phyloP scores from a whole-genome alignment of 2,888 invertebrate species.

The Cephus pygmeus region DNA sequence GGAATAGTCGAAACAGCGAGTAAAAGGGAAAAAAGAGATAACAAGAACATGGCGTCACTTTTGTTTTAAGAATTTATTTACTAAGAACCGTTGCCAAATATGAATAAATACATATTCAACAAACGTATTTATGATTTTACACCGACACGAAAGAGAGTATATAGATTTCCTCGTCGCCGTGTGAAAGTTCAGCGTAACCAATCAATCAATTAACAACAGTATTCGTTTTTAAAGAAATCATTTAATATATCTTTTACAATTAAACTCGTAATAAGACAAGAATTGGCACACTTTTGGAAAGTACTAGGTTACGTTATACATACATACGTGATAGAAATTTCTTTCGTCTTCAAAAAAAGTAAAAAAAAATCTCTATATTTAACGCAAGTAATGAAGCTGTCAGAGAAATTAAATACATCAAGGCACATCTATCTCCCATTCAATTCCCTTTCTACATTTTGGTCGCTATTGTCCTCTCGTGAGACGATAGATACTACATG shows the following conservation, averaged over 20 bases:
- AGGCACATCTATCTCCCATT: slow-evolving; percentile 38
- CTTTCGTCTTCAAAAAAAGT: background rate
- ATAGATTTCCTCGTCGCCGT: background rate
- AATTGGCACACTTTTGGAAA: slow-evolving; percentile 13
- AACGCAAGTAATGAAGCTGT: slow-evolving; percentile 24
- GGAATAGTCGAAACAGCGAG: no score
- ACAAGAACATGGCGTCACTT: background rate
- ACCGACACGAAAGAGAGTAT: background rate
- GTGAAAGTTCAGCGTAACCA: no score
- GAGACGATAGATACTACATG: background rate
- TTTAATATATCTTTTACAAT: background rate
- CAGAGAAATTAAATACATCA: slow-evolving; percentile 47
- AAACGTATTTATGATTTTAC: background rate
- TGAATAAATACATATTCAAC: slow-evolving; percentile 39
- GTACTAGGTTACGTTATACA: background rate
- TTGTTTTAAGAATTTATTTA: slow-evolving; percentile 31
- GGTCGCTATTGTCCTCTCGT: slow-evolving; percentile 8
- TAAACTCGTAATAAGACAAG: background rate
- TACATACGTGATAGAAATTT: background rate
- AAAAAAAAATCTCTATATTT: background rate
- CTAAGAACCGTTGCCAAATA: slow-evolving; percentile 45
- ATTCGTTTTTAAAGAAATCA: no score
- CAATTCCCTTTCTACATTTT: slow-evolving; percentile 1
- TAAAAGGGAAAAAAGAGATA: no score
- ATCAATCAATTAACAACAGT: no score